Evolutionary conservation across 1,140 invertebrate genomes (phyloP).

Genomic region (Calosoma granatense): DNA sequence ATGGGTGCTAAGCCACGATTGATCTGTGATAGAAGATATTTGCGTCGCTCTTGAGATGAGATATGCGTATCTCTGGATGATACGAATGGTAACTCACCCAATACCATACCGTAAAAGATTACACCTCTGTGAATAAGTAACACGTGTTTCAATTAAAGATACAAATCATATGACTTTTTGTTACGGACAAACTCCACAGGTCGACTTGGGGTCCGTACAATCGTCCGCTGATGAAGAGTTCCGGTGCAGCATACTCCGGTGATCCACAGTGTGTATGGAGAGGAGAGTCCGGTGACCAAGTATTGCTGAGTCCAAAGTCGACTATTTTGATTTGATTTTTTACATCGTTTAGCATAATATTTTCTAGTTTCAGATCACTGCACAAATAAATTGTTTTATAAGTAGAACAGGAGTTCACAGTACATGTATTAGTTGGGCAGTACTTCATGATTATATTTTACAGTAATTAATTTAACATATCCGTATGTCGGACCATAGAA

Average conservation of each 20-base stretch:
- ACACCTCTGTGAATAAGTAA: conserved; percentile 44
- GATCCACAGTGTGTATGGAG: conserved; percentile 64
- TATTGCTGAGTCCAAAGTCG: conserved; percentile 65
- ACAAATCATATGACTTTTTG: conserved; percentile 11
- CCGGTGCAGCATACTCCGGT: conserved; percentile 64
- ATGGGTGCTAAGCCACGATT: conserved; percentile 43
- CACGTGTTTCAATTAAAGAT: neutral
- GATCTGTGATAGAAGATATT: conserved; percentile 49
- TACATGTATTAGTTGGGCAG: no score
- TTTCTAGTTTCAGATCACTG: conserved; percentile 69
- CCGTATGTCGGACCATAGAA: neutral
- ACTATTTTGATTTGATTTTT: conserved; percentile 59
- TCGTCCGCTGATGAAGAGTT: conserved; percentile 51
- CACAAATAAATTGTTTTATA: no score
- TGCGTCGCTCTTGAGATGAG: conserved; percentile 43
- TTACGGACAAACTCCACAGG: conserved; percentile 59
- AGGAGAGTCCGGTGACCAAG: conserved; percentile 41
- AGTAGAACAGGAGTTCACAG: neutral
- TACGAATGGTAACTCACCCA: conserved; percentile 55
- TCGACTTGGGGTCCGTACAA: conserved; percentile 64
- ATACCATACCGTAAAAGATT: conserved; percentile 55
- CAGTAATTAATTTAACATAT: neutral
- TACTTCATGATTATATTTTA: neutral
- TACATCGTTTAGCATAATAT: conserved; percentile 56
- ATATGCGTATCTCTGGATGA: conserved; percentile 33